Base-by-base conservation (phyloP, 2,113 vertebrate genomes). In the Archocentrus centrarchus region DNA sequence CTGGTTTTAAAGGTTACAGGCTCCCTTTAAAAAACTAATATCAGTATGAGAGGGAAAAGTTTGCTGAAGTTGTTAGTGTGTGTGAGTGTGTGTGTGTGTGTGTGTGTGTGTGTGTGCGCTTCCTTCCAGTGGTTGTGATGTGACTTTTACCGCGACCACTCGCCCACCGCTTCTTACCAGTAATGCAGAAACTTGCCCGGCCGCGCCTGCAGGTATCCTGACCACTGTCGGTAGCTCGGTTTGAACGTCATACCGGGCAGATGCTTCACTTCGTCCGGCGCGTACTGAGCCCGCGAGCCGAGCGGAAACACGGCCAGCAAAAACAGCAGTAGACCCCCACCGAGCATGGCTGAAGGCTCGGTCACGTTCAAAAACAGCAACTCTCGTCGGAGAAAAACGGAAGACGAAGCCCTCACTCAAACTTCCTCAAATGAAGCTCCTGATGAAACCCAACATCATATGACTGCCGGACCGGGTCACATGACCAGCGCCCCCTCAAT, bases 131-230 rank as follows among this genome's bases (percentile, higher is more conserved):
- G 27, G 27, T 27, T 27, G 27, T 27, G 27, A 27, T 27, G 27
- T 27, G 27, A 27, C 27, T 32, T 70, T 70, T 27, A 70, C 44
- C 17, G 32, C 24, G 17, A 11, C 47, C 47, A 1, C 11, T 3
- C 78, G 20, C 9, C 4, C 3, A 11, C 11, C 2, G 17, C 24
- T 22, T 75, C 94, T 95, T 80, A 96, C 96, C 96, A 96, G 50
- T 96, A 96, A 70, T 96, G 96, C 0, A 96, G 88, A 44, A 94
- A 96, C 80, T 81, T 94, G 1, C 95, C 95, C 3, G 92, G 90
- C 4, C 93, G 87, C 1, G 94, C 95, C 76, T 93, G 83, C 2
- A 96, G 89, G 88, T 96, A 94, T 6, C 96, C 96, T 1, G 96
- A 96, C 95, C 95, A 96, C 77, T 96, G 96, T 3, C 63, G 85